Evolutionary conservation across 2,113 vertebrate genomes (phyloP).

Genomic region (Prietella phreatophila): DNA sequence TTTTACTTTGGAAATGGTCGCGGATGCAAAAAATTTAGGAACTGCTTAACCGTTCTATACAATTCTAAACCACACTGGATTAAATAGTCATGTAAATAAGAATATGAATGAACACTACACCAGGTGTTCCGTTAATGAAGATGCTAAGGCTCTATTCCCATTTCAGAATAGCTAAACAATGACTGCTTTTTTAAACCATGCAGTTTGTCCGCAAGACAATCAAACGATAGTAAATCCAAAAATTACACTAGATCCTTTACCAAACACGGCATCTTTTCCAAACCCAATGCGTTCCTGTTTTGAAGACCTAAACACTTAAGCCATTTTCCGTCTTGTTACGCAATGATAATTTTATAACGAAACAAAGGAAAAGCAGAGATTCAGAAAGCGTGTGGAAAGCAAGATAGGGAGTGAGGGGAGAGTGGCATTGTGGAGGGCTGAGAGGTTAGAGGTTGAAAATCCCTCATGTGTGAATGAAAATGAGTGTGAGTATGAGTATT

Average conservation of each 20-base stretch:
- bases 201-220: conserved; percentile 7
- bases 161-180: not conserved
- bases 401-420: not conserved
- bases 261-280: conserved; percentile 29
- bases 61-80: not conserved
- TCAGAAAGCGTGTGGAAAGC: conserved; percentile 25
- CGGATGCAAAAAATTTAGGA: not conserved
- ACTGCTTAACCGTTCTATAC: not conserved
- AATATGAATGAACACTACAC: not conserved
- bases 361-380: conserved; percentile 7
- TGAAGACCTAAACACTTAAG: conserved; percentile 36
- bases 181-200: not conserved
- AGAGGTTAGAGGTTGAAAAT: conserved; percentile 48
- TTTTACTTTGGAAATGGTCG: not conserved
- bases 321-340: conserved; percentile 7
- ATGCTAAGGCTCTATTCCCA: not conserved
- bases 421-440: conserved; percentile 21
- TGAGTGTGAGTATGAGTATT: conserved; percentile 6
- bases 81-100: not conserved
- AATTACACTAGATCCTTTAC: conserved; percentile 25
- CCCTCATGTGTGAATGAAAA: conserved; percentile 31
- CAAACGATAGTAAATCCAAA: conserved; percentile 34
- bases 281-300: not conserved
- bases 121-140: not conserved
- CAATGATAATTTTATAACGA: conserved; percentile 29